Evolutionary conservation across 2,797 vertebrate genomes (phyloP).

Genomic region (Eidolon dupreanum): DNA sequence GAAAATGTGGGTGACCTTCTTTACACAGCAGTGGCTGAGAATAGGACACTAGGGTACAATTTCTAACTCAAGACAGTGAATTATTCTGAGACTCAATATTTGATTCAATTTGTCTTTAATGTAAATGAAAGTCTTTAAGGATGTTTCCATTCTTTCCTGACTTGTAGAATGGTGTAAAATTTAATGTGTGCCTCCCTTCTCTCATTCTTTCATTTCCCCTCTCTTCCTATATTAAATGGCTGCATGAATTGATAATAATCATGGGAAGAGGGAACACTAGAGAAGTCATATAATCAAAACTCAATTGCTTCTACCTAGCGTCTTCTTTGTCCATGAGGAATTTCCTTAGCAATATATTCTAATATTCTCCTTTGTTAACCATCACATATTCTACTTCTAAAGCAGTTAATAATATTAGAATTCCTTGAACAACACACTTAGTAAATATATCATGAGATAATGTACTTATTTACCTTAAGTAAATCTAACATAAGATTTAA

Average conservation of each 20-base stretch:
- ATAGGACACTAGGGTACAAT: not conserved
- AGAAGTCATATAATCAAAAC: not conserved
- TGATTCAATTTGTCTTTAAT: conserved; percentile 35
- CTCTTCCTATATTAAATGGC: not conserved
- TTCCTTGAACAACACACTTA: not conserved
- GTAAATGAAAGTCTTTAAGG: not conserved
- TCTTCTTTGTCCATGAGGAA: not conserved
- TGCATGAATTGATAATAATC: not conserved
- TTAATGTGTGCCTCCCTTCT: not conserved
- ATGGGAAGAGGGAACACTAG: not conserved
- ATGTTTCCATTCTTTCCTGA: not conserved
- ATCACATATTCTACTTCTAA: not conserved
- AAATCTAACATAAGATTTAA: not conserved
- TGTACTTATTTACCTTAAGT: not conserved
- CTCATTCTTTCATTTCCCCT: not conserved
- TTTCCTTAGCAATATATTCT: not conserved
- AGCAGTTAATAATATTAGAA: conserved; percentile 7
- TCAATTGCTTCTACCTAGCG: not conserved
- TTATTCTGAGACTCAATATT: conserved; percentile 34
- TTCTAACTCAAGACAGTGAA: not conserved
- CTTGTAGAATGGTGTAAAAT: not conserved
- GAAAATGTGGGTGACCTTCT: conserved; percentile 43
- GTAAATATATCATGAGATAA: not conserved
- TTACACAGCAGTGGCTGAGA: not conserved
- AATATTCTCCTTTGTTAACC: not conserved